Conservation (phyloP, 2,888 invertebrate species). For the Oscheius sp. region DNA sequence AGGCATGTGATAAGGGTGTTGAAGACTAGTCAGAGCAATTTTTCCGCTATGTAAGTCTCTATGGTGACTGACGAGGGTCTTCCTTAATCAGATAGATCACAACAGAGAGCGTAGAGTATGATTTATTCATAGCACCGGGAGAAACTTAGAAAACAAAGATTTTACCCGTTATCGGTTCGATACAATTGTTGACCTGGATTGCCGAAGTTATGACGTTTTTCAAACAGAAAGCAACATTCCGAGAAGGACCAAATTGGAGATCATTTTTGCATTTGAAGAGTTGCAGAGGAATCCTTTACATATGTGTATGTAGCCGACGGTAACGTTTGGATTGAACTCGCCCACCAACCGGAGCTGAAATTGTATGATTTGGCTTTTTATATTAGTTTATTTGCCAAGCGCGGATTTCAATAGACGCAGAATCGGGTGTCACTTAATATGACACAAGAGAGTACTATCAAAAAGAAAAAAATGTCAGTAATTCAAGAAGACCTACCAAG, state of each 20-base stretch:
- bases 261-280: not conserved
- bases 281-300: slow-evolving; percentile 68
- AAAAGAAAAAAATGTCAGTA: not conserved
- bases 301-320: slow-evolving; percentile 66
- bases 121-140: slow-evolving; percentile 18
- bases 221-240: slow-evolving; percentile 2
- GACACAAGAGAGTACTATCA: not conserved
- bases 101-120: not conserved
- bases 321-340: slow-evolving; percentile 38
- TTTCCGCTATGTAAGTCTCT: slow-evolving; percentile 32
- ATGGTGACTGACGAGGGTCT: slow-evolving; percentile 28
- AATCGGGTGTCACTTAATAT: not conserved
- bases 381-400: slow-evolving; percentile 1
- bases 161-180: not conserved
- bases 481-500: slow-evolving; percentile 42
- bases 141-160: not conserved
- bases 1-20: not conserved
- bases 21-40: slow-evolving; percentile 6
- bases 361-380: slow-evolving; percentile 7
- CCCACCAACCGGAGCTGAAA: slow-evolving; percentile 57
- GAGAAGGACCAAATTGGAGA: not conserved
- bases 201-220: not conserved
- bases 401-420: not conserved
- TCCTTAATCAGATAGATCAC: not conserved
- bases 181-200: not conserved